Evolutionary conservation across 2,888 invertebrate genomes (phyloP), one percentile per base, ranked within the genome.

Genomic region (Panopea generosa): DNA sequence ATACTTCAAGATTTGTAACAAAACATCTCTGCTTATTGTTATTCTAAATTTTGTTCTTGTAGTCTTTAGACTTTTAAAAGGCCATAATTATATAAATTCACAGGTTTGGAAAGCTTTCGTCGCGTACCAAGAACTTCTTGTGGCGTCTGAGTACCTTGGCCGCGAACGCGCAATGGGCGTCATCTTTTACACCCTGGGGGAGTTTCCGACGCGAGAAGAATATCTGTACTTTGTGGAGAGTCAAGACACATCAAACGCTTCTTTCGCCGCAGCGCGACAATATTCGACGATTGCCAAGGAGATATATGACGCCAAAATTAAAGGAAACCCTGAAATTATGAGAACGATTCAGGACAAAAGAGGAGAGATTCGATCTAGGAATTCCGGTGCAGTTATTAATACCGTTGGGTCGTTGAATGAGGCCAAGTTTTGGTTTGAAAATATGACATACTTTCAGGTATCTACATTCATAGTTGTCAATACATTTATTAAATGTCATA

Each of bases 91-190:
- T n/a, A n/a, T n/a, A n/a, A n/a, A n/a, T 33, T 33, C 29, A 9
- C 56, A 75, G 80, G 72, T 80, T 22, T 90, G 90, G 90, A 84
- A 87, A 74, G 84, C 83, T 11, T 81, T 90, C 43, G 89, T 90
- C n/a, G 90, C 90, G 9, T 88, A 88, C 62, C 87, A 87, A 45
- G 89, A 89, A 75, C 84, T 90, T 16, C 83, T 90, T 11, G 86
- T 87, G 11, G 84, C 89, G 20, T 88, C 87, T 29, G 89, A 90
- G 59, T 85, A 87, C 33, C 86, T 90, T 29, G 90, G 90, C 18
- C 76, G 90, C 22, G 90, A 90, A 71, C 65, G 90, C 29, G 87
- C 86, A 2, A 75, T 89, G 65, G 89, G 90, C 9, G 86, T 87
- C 38, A 86, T 88, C 6, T 90, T 87, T 79, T 90, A 87, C 71